Evolutionary conservation across 2,113 vertebrate genomes (phyloP), one percentile per base, ranked within the genome.

Genomic region (Pelusios castaneus): DNA sequence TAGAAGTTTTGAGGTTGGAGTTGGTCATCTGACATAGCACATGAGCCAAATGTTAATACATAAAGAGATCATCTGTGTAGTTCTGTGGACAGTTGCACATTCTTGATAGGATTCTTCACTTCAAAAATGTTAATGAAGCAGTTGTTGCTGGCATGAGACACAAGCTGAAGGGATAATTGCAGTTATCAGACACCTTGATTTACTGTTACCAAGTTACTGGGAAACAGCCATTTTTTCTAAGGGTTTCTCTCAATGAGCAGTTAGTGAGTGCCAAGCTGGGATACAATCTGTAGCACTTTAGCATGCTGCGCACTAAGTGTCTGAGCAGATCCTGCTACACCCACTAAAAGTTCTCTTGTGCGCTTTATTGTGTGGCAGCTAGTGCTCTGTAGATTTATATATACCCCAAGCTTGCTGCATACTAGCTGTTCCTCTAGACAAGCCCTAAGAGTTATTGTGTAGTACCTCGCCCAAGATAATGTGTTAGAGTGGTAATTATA

Each of bases 1-100:
- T 47, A 47, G 47, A 47, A 47, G 47, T 47, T n/a, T n/a, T 47
- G 47, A 47, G 21, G 2, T 56, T 56, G 55, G 22, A 25, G 21
- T 21, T 56, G 55, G 55, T 22, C 21, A 56, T 25, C 7, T 56
- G 55, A 82, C 52, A 52, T 52, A 89, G n/a, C n/a, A n/a, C n/a
- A n/a, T n/a, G n/a, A n/a, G n/a, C n/a, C n/a, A n/a, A n/a, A 80
- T 86, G 89, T 94, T 95, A 93, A 87, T 91, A 92, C n/a, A 89
- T 84, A 84, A 94, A 90, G 79, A 92, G 84, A 96, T 76, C 94
- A 63, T 56, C 73, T 94, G 83, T 91, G 91, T 95, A 89, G 52
- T 85, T 31, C 25, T 89, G 82, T 63, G 83, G 82, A 89, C 82
- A 94, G 76, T 0, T 0, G 2, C 2, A 1, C 76, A 92, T 84